Percentiles rank a stretch among this genome's conserved stretches.
Conservation (phyloP, 2,797 vertebrate species). For the Lepilemur septentrionalis region DNA sequence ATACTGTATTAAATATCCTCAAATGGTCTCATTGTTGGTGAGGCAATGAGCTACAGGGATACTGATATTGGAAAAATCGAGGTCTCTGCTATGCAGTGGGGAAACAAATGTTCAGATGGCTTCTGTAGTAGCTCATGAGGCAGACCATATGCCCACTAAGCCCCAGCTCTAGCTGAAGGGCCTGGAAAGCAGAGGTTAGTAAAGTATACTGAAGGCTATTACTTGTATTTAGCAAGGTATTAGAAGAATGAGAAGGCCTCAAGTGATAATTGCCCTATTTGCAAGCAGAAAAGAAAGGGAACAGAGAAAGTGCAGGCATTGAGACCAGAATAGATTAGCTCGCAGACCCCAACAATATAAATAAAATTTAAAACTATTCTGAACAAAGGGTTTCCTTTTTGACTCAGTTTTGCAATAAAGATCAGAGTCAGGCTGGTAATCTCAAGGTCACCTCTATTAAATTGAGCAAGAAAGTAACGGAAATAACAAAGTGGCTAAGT, state of each 20-base stretch:
- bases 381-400: neutral
- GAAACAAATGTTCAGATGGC: neutral
- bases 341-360: neutral
- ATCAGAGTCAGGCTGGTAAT: neutral
- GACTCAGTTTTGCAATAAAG: neutral
- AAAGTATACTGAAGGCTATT: neutral
- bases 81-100: neutral
- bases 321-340: neutral
- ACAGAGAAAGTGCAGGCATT: neutral
- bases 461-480: neutral
- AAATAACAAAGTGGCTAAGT: neutral
- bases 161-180: neutral
- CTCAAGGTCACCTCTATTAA: neutral
- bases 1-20: neutral
- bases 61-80: neutral
- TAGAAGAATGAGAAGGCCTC: neutral
- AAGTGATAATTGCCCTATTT: neutral
- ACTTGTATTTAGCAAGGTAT: neutral
- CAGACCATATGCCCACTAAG: neutral
- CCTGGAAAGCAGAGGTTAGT: neutral
- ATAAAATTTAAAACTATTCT: neutral
- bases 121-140: neutral
- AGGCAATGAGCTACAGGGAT: neutral
- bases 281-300: neutral
- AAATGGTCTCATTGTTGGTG: neutral